Evolutionary conservation across 2,888 invertebrate species (phyloP), one percentile per base, ranked within the genome.

Genomic region (Caenorhabditis sinica): DNA sequence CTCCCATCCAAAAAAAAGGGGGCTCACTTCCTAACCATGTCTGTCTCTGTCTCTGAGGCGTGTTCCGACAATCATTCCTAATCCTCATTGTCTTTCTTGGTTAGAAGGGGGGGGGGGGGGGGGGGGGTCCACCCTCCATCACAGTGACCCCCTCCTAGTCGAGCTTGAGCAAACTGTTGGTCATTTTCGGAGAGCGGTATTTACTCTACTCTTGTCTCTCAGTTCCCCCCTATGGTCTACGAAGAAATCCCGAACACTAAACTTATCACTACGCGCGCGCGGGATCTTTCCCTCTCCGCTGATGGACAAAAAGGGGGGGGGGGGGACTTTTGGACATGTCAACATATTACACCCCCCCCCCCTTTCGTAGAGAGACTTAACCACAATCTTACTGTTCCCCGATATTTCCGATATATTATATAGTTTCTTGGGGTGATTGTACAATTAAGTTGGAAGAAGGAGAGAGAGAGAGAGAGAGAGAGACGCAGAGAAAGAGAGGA

Each of bases 271-370:
- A 76, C 43, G 28, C 68, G 69, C 13, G 15, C 13, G 15, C 45
- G 33, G 61, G 69, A 61, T 77, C 77, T 77, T 53, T 77, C 69
- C 53, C 61, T 60, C 13, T 23, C 23, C 13, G 33, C 25, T 30
- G 28, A 25, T 58, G 53, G 25, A 43, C 30, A 45, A 28, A 13
- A 15, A 69, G 33, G 20, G 36, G n/a, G n/a, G n/a, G n/a, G n/a
- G n/a, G n/a, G n/a, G n/a, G n/a, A n/a, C n/a, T n/a, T n/a, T n/a
- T n/a, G n/a, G 63, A 77, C 61, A 77, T 69, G 69, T 69, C 69
- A 77, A 77, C 77, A 77, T 51, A 68, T 61, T 76, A 68, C 60
- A 60, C 66, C 68, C 56, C 66, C 68, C 56, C 68, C 1, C 5
- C 6, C 28, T 15, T 20, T 33, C 20, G n/a, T 20, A 9, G 9